Evolutionary conservation across 2,113 vertebrate genomes (phyloP).

Genomic region (Oreochromis niloticus): DNA sequence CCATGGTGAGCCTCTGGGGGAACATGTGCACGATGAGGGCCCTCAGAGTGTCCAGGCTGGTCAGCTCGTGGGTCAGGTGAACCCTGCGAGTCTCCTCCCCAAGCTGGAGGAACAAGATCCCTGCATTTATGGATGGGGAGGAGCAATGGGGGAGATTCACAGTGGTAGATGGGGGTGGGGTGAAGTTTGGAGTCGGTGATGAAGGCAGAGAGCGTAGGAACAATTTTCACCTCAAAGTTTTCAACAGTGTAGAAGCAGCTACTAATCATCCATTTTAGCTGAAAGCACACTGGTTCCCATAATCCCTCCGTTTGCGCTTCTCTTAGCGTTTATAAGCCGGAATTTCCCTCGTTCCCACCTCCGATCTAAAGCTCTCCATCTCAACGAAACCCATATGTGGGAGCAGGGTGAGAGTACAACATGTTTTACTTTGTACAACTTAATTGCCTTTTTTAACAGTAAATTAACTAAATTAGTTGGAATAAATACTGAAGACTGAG

Average conservation of each 20-base stretch:
- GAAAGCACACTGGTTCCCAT: fast-evolving
- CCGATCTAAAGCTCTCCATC: neutral
- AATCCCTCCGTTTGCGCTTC: neutral
- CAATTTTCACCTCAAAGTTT: neutral
- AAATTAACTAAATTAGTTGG: neutral
- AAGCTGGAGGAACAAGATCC: slow-evolving; percentile 94
- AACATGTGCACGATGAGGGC: slow-evolving; percentile 98
- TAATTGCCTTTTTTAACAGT: no score
- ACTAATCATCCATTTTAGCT: neutral
- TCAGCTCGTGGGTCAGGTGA: slow-evolving; percentile 97
- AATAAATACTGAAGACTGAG: neutral
- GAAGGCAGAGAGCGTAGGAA: neutral
- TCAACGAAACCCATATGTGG: neutral
- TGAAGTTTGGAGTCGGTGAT: neutral
- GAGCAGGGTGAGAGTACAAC: neutral
- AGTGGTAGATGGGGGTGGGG: neutral
- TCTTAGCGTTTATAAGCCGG: no score
- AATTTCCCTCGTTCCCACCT: neutral
- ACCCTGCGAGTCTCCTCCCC: slow-evolving; percentile 92
- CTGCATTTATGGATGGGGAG: slow-evolving; percentile 58
- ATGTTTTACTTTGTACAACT: neutral
- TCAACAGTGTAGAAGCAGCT: neutral
- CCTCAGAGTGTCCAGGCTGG: slow-evolving; percentile 94
- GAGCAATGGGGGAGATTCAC: neutral
- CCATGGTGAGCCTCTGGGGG: slow-evolving; percentile 97